Evolutionary conservation across 1,140 invertebrate species (phyloP).

Genomic region (Geopemphigus sp.): DNA sequence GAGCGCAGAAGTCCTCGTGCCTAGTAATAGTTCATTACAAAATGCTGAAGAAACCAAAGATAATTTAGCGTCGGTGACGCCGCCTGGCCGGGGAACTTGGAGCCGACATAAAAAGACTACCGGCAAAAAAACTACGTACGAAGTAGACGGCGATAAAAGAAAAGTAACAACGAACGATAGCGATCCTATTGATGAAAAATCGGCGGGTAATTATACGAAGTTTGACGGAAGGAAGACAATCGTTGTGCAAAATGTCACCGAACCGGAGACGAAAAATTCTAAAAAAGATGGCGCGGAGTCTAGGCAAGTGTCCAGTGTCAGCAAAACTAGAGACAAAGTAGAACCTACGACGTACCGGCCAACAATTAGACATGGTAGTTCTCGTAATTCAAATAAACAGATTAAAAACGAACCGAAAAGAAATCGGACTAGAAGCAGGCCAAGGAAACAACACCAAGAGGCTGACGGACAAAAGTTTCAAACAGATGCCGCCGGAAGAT

Average conservation of each 20-base stretch:
- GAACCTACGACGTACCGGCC: constrained; percentile 40
- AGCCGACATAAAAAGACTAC: constrained; percentile 26
- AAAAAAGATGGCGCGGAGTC: constrained; percentile 34
- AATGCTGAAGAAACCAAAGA: constrained; percentile 24
- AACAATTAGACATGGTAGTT: neutral
- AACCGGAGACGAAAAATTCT: neutral
- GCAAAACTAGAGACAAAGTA: constrained; percentile 35
- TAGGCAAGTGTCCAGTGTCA: constrained; percentile 14
- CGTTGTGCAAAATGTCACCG: constrained; percentile 12
- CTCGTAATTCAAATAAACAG: constrained; percentile 5
- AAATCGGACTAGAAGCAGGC: constrained; percentile 22
- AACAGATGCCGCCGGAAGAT: constrained; percentile 23
- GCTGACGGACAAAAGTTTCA: neutral
- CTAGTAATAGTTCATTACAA: constrained; percentile 13
- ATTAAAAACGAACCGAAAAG: neutral
- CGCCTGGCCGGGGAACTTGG: constrained; percentile 23
- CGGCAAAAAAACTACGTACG: constrained; percentile 15
- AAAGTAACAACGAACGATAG: constrained; percentile 15
- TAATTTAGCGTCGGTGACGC: neutral
- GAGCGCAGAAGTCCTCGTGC: neutral
- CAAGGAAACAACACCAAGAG: constrained; percentile 1
- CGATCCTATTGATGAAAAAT: constrained; percentile 10
- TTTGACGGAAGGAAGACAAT: constrained; percentile 22
- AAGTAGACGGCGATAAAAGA: constrained; percentile 1
- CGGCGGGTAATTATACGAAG: constrained; percentile 18